Evolutionary conservation across 2,888 invertebrate genomes (phyloP).

Genomic region (Listrodromus nycthemerus): DNA sequence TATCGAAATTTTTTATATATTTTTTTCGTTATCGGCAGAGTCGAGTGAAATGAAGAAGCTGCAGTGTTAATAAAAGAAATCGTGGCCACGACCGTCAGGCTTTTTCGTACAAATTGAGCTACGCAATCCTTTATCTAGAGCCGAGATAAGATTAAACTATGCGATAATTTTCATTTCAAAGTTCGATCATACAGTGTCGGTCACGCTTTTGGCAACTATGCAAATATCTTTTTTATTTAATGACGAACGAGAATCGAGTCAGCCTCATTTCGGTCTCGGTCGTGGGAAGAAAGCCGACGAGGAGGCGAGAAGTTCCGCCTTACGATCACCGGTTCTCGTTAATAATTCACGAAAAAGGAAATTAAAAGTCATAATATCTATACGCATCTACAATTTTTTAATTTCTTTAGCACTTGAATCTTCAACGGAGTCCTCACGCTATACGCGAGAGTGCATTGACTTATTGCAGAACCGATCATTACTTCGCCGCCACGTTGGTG

Average conservation of each 20-base stretch:
- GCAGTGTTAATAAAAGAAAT: background rate
- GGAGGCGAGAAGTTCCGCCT: slow-evolving; percentile 26
- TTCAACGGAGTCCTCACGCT: background rate
- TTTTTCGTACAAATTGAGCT: background rate
- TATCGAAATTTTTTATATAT: background rate
- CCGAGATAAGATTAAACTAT: background rate
- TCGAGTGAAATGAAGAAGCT: background rate
- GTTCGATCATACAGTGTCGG: background rate
- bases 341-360: slow-evolving; percentile 20
- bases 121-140: background rate
- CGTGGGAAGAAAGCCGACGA: slow-evolving; percentile 28
- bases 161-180: background rate
- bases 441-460: slow-evolving; percentile 45
- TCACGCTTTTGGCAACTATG: slow-evolving; percentile 42
- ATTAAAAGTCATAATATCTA: slow-evolving; percentile 1
- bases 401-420: background rate
- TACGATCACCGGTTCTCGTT: slow-evolving; percentile 8
- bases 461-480: slow-evolving; percentile 54
- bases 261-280: background rate
- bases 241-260: slow-evolving; percentile 25
- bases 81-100: background rate
- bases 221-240: slow-evolving; percentile 21
- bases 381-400: background rate
- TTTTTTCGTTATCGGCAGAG: background rate
- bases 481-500: slow-evolving; percentile 36